These are phyloP conservation scores for Ophion slaviceki DNA, from an alignment of 2,888 invertebrate species.

Conservation along the genomic window DNA sequence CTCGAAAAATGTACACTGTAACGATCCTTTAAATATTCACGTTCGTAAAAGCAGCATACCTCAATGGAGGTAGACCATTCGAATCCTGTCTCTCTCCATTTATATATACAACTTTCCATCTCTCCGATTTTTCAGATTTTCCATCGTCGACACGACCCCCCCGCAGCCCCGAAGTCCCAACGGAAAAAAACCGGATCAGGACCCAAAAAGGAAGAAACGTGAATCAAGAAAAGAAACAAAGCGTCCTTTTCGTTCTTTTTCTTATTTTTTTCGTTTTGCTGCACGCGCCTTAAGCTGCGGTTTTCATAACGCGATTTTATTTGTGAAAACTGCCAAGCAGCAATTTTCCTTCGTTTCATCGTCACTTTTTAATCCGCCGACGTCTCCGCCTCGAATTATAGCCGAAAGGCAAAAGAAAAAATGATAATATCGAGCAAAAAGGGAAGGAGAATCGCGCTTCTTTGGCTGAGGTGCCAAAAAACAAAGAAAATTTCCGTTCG, in stretches of 20 bases:
- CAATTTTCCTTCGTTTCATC: constrained; percentile 54
- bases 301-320: constrained; percentile 61
- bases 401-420: background rate
- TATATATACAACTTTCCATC: background rate
- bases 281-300: constrained; percentile 72
- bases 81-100: no score
- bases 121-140: constrained; percentile 16
- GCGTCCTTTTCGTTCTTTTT: constrained; percentile 23
- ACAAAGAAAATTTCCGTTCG: constrained; percentile 2
- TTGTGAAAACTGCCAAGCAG: constrained; percentile 70
- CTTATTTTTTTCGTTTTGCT: constrained; percentile 66
- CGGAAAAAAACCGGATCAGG: constrained; percentile 3
- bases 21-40: no score
- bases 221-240: background rate
- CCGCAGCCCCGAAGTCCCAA: background rate
- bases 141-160: constrained; percentile 3
- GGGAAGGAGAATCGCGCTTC: constrained; percentile 3
- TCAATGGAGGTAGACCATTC: no score
- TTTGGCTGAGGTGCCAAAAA: background rate
- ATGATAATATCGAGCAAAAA: background rate
- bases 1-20: no score
- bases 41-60: no score
- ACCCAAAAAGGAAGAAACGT: background rate
- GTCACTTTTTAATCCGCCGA: constrained; percentile 15
- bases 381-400: background rate